Percentiles rank a stretch among this genome's conserved stretches.
phyloP scores from a whole-genome alignment of 2,888 invertebrate species.

The Leptopilina syphax region DNA sequence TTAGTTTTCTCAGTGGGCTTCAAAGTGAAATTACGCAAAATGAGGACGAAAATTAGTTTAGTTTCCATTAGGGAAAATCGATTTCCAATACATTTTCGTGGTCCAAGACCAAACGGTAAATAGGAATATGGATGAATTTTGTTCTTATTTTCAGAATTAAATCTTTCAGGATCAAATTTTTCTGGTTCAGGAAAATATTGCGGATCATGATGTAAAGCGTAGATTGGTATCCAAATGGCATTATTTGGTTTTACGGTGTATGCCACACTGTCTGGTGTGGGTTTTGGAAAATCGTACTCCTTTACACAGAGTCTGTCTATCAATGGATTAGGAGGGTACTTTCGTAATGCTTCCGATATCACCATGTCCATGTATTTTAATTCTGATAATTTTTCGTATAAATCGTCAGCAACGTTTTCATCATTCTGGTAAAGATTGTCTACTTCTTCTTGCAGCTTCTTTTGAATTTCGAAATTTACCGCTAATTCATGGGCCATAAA shows the following conservation, averaged over 20 bases:
- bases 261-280: background rate
- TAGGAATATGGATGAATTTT: slow-evolving; percentile 73
- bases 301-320: background rate
- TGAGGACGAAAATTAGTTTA: slow-evolving; percentile 59
- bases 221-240: slow-evolving; percentile 62
- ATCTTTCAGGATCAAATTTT: slow-evolving; percentile 6
- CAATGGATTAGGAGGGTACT: background rate
- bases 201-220: slow-evolving; percentile 63
- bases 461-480: slow-evolving; percentile 74
- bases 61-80: slow-evolving; percentile 61
- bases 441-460: slow-evolving; percentile 69
- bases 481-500: slow-evolving; percentile 54
- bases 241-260: background rate
- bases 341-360: background rate
- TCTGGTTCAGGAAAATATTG: slow-evolving; percentile 67
- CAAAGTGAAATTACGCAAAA: slow-evolving; percentile 61
- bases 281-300: background rate
- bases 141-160: background rate
- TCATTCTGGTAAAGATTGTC: background rate
- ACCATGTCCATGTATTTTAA: background rate
- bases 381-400: background rate
- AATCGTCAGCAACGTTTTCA: background rate
- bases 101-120: slow-evolving; percentile 73
- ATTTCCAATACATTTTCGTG: slow-evolving; percentile 71
- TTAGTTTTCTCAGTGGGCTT: slow-evolving; percentile 48